These are phyloP conservation scores for Nematopogon swammerdamellus DNA, from an alignment of 2,888 invertebrate species.

Conservation along the genomic window DNA sequence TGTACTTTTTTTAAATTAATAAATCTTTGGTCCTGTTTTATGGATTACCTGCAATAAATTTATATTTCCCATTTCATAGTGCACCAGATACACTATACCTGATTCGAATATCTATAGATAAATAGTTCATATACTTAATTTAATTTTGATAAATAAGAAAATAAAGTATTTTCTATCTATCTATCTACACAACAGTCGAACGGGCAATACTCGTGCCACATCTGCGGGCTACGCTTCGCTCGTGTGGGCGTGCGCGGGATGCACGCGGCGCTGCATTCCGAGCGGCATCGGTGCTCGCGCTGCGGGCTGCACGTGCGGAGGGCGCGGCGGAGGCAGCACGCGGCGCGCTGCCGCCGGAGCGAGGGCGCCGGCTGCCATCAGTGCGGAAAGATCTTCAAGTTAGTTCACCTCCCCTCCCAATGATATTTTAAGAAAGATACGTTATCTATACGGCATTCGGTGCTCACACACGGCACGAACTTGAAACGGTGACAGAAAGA, in stretches of 20 bases:
- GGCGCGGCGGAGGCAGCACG: constrained; percentile 3
- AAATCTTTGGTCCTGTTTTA: not conserved
- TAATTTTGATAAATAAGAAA: no score
- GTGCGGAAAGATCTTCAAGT: constrained; percentile 28
- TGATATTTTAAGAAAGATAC: no score
- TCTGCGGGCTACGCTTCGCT: constrained; percentile 38
- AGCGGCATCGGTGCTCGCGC: constrained; percentile 15
- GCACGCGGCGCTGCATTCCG: constrained; percentile 22
- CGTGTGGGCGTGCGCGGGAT: constrained; percentile 23
- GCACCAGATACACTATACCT: no score
- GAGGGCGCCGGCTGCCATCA: constrained; percentile 19
- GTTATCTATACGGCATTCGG: no score
- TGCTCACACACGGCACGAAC: no score
- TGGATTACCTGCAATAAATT: no score
- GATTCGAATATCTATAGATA: no score
- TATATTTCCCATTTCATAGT: no score
- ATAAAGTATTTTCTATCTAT: no score
- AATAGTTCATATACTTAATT: no score
- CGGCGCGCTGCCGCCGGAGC: not conserved
- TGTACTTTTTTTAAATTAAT: no score
- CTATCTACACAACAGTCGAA: constrained; percentile 36
- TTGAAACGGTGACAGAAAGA: no score
- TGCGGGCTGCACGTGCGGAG: constrained; percentile 2
- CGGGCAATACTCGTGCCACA: constrained; percentile 29
- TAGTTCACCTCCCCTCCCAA: constrained; percentile 17